Evolutionary conservation across 2,113 vertebrate genomes (phyloP), one percentile per base, ranked within the genome.

Genomic region (Pterocles gutturalis): DNA sequence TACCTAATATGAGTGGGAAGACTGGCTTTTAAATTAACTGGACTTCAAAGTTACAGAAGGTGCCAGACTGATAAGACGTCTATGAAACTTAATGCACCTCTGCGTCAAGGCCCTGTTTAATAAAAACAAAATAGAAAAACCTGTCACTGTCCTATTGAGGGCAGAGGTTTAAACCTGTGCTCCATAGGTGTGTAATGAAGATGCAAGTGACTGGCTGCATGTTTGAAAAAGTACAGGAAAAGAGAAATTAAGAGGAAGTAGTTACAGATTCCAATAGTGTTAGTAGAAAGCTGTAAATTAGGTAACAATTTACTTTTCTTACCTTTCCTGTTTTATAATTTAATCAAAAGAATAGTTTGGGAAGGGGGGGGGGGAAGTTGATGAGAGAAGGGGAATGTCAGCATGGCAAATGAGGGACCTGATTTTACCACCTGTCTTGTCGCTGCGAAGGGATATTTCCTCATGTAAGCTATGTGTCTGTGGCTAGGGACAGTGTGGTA

Each of bases 271-370:
- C 48, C 70, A 58, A 79, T 84, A 14, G 17, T 79, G 49, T 92
- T 80, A 76, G 38, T 28, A 94, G 75, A 94, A 77, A 96, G 66
- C 57, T 83, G 69, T 93, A 93, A 94, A 83, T 90, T 82, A 79
- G 38, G 43, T 90, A 97, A 90, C 91, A 16, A 82, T 94, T 97
- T 96, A 64, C 60, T 95, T 94, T 76, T 61, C 22, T 93, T 43
- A 69, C 78, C 34, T 87, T 97, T 91, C 21, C 33, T 70, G 11
- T 38, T 97, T 96, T 20, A 18, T 87, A 92, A 87, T 87, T 95
- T 96, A 89, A 82, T 95, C 22, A 38, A 75, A 97, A 89, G 8
- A 41, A 72, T 87, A 26, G 28, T 58, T 33, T 90, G 28, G 31
- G 64, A 58, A 53, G 31, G 2, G 7, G 4, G 2, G 7, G 4